phyloP scores from a whole-genome alignment of 2,888 invertebrate genomes.

The Xestia c-nigrum region DNA sequence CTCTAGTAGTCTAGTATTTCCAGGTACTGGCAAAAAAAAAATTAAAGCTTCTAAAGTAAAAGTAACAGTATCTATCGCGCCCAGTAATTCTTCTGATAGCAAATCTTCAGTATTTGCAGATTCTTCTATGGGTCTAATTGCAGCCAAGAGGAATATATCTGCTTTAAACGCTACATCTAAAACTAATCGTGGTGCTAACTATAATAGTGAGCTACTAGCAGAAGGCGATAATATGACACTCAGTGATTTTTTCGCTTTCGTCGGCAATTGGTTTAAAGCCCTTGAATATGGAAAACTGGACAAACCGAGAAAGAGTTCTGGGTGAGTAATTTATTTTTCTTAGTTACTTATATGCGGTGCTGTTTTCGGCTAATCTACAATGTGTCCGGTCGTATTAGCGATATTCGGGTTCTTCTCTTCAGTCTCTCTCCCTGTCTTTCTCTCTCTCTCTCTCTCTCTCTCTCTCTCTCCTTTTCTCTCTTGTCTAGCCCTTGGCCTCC shows the following conservation, averaged over 20 bases:
- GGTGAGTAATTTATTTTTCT: conserved; percentile 42
- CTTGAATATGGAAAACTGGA: conserved; percentile 63
- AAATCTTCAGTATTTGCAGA: too few relatives aligned
- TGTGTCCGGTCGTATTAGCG: too few relatives aligned
- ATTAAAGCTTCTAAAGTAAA: too few relatives aligned
- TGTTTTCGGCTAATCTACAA: not conserved
- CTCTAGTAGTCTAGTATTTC: not conserved
- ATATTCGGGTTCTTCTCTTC: too few relatives aligned
- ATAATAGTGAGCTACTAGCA: not conserved
- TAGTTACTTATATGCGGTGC: not conserved
- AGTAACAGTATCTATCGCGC: too few relatives aligned
- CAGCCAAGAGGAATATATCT: not conserved
- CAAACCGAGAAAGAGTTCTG: not conserved
- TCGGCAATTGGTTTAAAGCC: conserved; percentile 76
- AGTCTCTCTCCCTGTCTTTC: too few relatives aligned
- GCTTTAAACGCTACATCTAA: not conserved
- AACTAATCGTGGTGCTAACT: not conserved
- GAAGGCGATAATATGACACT: conserved; percentile 57
- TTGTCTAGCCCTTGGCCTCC: too few relatives aligned
- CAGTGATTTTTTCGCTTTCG: conserved; percentile 72
- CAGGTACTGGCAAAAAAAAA: not conserved
- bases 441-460: too few relatives aligned
- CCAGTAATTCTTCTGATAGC: not conserved
- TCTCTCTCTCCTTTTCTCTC: too few relatives aligned
- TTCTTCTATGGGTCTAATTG: not conserved